phyloP scores from a whole-genome alignment of 2,888 invertebrate species.

The Temnothorax rugatulus region DNA sequence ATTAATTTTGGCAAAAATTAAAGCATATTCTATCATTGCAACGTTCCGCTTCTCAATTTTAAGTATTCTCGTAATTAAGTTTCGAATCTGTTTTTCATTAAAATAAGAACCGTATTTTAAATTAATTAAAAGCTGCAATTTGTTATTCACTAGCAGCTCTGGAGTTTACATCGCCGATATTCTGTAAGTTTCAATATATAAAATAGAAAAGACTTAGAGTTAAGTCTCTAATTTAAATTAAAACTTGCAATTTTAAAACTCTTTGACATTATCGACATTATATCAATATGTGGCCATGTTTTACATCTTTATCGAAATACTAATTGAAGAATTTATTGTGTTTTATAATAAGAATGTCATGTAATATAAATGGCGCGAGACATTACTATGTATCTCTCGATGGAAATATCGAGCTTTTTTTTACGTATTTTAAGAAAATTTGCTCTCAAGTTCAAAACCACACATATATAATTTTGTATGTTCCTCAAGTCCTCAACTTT shows the following conservation, averaged over 20 bases:
- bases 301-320: not conserved
- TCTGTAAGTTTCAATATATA: constrained; percentile 23
- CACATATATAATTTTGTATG: not conserved
- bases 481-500: not conserved
- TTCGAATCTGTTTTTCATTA: not conserved
- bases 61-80: not conserved
- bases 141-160: not conserved
- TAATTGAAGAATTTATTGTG: not conserved
- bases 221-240: constrained; percentile 14
- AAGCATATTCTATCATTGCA: not conserved
- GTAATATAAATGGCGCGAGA: not conserved
- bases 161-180: not conserved
- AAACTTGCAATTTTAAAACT: not conserved
- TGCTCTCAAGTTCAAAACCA: not conserved
- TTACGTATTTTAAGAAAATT: not conserved
- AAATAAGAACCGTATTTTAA: not conserved
- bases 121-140: constrained; percentile 19
- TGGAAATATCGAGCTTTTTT: not conserved
- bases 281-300: not conserved
- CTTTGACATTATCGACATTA: constrained; percentile 28
- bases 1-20: not conserved
- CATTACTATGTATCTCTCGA: not conserved
- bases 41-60: not conserved
- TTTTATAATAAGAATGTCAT: not conserved
- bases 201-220: not conserved